These are phyloP conservation scores for Lordiphosa stackelbergi DNA, from an alignment of 1,140 invertebrate species.

Conservation along the genomic window DNA sequence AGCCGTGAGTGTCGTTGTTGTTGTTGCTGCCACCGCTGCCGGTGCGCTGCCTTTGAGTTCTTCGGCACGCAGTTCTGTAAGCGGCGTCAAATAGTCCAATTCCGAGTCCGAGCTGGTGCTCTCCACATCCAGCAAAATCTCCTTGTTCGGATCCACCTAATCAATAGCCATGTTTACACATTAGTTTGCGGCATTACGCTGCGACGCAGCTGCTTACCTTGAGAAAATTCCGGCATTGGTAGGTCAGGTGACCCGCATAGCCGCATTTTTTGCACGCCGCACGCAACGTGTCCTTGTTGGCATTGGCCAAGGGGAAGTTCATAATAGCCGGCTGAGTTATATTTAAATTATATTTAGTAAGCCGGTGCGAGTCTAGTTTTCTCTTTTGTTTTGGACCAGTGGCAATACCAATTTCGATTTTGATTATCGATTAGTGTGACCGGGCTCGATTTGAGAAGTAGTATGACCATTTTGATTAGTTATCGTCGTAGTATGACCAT, in stretches of 20 bases:
- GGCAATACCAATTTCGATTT: too few species aligned
- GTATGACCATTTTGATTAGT: too few species aligned
- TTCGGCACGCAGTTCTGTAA: conserved; percentile 87
- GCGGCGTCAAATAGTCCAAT: conserved; percentile 88
- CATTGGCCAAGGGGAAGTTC: conserved; percentile 77
- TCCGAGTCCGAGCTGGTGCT: conserved; percentile 95
- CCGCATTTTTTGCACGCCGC: conserved; percentile 95
- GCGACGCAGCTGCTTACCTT: conserved; percentile 81
- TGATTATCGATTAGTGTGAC: too few species aligned
- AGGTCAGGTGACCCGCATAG: conserved; percentile 96
- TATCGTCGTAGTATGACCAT: too few species aligned
- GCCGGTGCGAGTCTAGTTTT: too few species aligned
- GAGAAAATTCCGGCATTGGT: conserved; percentile 97
- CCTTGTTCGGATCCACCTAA: conserved; percentile 88
- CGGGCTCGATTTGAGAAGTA: too few species aligned
- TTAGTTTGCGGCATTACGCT: conserved; percentile 8
- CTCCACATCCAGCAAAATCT: conserved; percentile 95
- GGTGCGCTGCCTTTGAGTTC: conserved; percentile 80
- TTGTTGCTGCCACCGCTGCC: conserved; percentile 50
- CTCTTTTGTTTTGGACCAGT: too few species aligned
- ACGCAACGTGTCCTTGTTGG: conserved; percentile 84
- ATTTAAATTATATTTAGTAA: too few species aligned
- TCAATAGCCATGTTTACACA: neutral
- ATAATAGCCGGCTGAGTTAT: conserved; percentile 31
- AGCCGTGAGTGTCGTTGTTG: conserved; percentile 6